A percentile compares a stretch with the other conserved stretches of the same genome.
Evolutionary conservation across 2,888 invertebrate genomes (phyloP).

Genomic region (Crossocerus cetratus): DNA sequence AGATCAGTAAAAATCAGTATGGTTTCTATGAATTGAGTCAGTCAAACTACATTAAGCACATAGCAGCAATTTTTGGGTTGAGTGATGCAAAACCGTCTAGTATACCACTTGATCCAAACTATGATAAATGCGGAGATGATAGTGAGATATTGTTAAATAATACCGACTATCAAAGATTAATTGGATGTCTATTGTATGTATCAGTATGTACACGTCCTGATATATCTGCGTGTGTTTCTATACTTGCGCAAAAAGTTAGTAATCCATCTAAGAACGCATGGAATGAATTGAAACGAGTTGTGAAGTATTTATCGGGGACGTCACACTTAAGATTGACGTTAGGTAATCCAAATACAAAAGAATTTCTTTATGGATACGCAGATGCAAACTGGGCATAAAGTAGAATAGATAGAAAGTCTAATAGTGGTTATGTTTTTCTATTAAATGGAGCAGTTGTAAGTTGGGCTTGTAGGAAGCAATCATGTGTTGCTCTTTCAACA

Average conservation of each 20-base stretch:
- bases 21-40: background rate
- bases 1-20: background rate
- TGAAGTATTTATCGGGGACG: no score
- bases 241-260: background rate
- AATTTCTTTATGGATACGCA: constrained; percentile 59
- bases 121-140: background rate
- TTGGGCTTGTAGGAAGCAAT: constrained; percentile 64
- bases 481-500: constrained; percentile 45
- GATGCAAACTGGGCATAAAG: constrained; percentile 68
- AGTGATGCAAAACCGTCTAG: background rate
- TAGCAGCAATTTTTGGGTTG: no score
- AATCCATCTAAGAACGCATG: background rate
- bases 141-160: background rate
- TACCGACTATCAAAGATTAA: background rate
- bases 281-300: background rate
- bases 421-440: constrained; percentile 60
- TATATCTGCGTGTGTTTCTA: background rate
- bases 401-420: constrained; percentile 58
- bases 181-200: constrained; percentile 1
- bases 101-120: background rate
- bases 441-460: constrained; percentile 49
- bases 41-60: background rate
- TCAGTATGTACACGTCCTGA: background rate
- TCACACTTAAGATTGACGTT: no score
- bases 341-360: no score